phyloP scores from a whole-genome alignment of 2,888 invertebrate species.

The Hydraecia micacea region DNA sequence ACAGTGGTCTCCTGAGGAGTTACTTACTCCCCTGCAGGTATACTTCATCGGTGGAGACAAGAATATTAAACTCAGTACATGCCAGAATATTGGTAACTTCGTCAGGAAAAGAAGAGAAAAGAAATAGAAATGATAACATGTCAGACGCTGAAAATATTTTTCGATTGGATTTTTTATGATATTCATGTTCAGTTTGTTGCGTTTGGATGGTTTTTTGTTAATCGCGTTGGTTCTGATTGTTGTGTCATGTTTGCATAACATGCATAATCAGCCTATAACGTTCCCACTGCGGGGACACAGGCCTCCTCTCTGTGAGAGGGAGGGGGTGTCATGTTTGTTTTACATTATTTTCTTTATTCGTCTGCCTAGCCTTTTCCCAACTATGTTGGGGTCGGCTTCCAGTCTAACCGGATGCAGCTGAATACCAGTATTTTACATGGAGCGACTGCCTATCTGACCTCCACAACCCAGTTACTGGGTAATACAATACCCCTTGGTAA shows the following conservation, averaged over 20 bases:
- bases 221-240: slow-evolving; percentile 55
- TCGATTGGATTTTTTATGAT: slow-evolving; percentile 78
- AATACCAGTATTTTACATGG: no score
- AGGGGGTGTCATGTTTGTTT: background rate
- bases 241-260: background rate
- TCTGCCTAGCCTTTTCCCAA: no score
- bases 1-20: slow-evolving; percentile 68
- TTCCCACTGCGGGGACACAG: background rate
- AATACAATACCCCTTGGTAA: no score
- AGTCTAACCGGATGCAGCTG: no score
- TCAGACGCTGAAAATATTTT: slow-evolving; percentile 73
- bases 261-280: background rate
- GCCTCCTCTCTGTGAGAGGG: background rate
- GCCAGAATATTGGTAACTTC: slow-evolving; percentile 81
- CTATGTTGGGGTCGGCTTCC: no score
- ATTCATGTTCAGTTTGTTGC: slow-evolving; percentile 62
- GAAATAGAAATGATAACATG: slow-evolving; percentile 78
- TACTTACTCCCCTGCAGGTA: slow-evolving; percentile 64
- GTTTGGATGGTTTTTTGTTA: slow-evolving; percentile 10
- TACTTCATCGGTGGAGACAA: slow-evolving; percentile 80
- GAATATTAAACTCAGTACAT: slow-evolving; percentile 79
- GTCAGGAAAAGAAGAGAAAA: slow-evolving; percentile 75
- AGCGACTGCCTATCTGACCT: no score
- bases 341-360: no score
- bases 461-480: no score